These are phyloP conservation scores for Clarias magur DNA, from an alignment of 2,113 vertebrate genomes.

Conservation along the genomic window DNA sequence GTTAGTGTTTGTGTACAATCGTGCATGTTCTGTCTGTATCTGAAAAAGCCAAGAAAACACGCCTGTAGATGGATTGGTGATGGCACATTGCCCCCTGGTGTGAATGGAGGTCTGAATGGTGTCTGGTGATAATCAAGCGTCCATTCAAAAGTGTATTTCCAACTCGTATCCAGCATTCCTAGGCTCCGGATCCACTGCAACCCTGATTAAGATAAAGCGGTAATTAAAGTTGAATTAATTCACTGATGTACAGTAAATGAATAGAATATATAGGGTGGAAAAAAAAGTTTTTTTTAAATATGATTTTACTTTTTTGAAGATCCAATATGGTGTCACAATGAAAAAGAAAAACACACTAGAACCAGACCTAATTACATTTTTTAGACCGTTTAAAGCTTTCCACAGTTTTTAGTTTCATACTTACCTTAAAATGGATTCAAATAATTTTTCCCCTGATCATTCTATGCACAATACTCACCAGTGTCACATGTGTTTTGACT, in stretches of 20 bases:
- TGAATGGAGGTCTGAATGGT: background rate
- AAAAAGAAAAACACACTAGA: too few relatives aligned
- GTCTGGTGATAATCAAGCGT: background rate
- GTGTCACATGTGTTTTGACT: too few relatives aligned
- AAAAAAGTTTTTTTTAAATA: background rate
- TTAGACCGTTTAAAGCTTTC: too few relatives aligned
- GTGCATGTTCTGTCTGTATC: background rate
- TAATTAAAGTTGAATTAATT: background rate
- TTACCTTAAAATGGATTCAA: too few relatives aligned
- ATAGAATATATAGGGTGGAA: background rate
- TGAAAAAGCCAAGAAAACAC: background rate
- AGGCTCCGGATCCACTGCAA: background rate
- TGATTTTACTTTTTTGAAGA: background rate
- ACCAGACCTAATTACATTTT: too few relatives aligned
- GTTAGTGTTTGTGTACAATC: background rate
- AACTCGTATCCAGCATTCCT: background rate
- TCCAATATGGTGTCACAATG: background rate
- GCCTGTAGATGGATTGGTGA: background rate
- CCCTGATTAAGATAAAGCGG: background rate
- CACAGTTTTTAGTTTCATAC: too few relatives aligned
- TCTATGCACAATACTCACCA: too few relatives aligned
- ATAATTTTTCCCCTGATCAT: too few relatives aligned
- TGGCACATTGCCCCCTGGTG: background rate
- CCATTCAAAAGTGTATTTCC: background rate
- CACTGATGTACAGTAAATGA: background rate